A percentile compares a stretch with the other conserved stretches of the same genome.
Evolutionary conservation across 2,113 vertebrate species (phyloP).

Genomic region (Panthera uncia): DNA sequence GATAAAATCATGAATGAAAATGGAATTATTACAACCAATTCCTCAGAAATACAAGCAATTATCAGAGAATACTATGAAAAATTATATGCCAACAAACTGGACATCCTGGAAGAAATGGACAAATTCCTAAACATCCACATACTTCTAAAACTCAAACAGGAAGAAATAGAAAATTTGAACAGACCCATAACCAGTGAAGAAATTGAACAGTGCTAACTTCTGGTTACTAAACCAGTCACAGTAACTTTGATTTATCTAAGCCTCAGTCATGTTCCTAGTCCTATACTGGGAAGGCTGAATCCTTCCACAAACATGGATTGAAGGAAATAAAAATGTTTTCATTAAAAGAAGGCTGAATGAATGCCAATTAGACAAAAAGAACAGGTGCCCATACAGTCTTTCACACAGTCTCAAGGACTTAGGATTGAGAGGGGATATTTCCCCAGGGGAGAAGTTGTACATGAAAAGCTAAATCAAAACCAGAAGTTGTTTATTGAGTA

Average conservation of each 20-base stretch:
- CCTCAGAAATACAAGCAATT: no score
- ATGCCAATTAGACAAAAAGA: neutral
- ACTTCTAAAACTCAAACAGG: no score
- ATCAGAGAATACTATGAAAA: no score
- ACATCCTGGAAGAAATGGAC: no score
- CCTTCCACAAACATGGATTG: neutral
- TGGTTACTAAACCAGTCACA: neutral
- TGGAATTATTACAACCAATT: no score
- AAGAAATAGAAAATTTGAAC: no score
- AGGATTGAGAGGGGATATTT: neutral
- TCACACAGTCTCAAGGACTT: neutral
- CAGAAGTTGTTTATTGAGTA: neutral
- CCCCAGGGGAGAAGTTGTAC: neutral
- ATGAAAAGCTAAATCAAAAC: slow-evolving; percentile 16
- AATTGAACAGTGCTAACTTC: neutral
- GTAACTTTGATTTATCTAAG: neutral
- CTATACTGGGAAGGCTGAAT: neutral
- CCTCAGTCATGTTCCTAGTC: neutral
- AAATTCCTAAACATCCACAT: no score
- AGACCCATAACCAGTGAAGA: no score
- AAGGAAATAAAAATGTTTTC: neutral
- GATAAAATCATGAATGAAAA: no score
- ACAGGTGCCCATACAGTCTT: neutral
- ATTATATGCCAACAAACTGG: no score
- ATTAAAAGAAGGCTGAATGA: neutral